Conservation (phyloP, 2,113 vertebrate genomes). For the Cercopithecus mona region DNA sequence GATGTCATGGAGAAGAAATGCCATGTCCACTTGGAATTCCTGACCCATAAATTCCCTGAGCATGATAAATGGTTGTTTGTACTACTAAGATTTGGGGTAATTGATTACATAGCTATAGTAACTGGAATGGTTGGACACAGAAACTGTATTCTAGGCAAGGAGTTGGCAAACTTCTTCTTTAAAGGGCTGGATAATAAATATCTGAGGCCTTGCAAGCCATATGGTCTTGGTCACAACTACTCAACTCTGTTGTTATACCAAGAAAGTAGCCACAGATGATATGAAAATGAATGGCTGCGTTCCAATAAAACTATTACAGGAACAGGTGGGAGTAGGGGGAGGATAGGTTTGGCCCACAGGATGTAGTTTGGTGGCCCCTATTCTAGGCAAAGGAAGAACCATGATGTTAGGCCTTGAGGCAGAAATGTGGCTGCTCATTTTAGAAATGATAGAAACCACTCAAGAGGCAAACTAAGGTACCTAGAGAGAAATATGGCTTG, state of each 20-base stretch:
- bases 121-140: not conserved
- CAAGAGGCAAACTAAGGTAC: not conserved
- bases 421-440: not conserved
- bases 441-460: not conserved
- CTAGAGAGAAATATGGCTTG: not conserved
- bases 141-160: not conserved
- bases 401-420: not conserved
- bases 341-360: not conserved
- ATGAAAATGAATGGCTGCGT: not conserved
- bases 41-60: not conserved
- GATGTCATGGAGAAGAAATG: not conserved
- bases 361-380: not conserved
- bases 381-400: constrained; percentile 18
- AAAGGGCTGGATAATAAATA: not conserved
- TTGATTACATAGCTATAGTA: not conserved
- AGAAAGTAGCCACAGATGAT: not conserved
- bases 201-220: not conserved
- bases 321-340: not conserved
- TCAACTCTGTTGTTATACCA: not conserved
- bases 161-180: not conserved
- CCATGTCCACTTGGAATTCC: not conserved
- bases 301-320: not conserved
- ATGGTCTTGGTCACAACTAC: not conserved
- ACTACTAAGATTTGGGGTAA: not conserved
- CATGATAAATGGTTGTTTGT: not conserved